Base-by-base conservation (phyloP, 2,797 vertebrate species). In the Cottoperca gobio region DNA sequence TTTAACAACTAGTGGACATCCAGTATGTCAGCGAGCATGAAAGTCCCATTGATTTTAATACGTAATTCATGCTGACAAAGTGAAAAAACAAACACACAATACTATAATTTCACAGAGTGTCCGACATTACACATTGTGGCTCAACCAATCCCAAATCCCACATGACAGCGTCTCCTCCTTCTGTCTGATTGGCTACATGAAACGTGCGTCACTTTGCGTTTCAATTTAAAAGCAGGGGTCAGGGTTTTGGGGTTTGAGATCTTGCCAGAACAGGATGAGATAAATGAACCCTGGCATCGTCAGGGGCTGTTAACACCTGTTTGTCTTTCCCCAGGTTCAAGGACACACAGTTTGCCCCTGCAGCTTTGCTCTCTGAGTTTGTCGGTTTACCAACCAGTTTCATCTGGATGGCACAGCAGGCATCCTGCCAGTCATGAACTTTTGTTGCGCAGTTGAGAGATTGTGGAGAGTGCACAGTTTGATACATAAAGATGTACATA, bases 271-370 rank as follows among this genome's bases (percentile, higher is more conserved):
- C 90, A 91, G 72, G 84, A 72, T 85, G 23, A 91, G 84, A 92
- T 90, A 91, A 93, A 78, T 61, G 21, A 77, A 62, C 61, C 28
- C 64, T 24, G 33, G 54, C 28, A 33, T 48, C 31, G 59, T 73
- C 53, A 1, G 58, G 45, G 73, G 62, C 76, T 78, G 72, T 82
- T 76, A 91, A 90, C 88, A 91, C 84, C 74, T 92, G 82, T 91
- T 90, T 88, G 70, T 59, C 59, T 84, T 91, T 94, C 82, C 75
- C 26, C 76, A 74, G 78, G 92, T 90, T 91, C 91, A 94, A 93
- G 90, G 93, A 67, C 88, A 37, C 26, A 0, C n/a, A 57, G 74
- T 86, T 80, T 64, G 77, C 39, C 50, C 73, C 55, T 1, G 19
- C 9, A 23, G 48, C 49, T 65, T 48, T 10, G 52, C 11, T 11